Base-by-base conservation (phyloP, 2,797 vertebrate species). In the Emydoidea blandingii region DNA sequence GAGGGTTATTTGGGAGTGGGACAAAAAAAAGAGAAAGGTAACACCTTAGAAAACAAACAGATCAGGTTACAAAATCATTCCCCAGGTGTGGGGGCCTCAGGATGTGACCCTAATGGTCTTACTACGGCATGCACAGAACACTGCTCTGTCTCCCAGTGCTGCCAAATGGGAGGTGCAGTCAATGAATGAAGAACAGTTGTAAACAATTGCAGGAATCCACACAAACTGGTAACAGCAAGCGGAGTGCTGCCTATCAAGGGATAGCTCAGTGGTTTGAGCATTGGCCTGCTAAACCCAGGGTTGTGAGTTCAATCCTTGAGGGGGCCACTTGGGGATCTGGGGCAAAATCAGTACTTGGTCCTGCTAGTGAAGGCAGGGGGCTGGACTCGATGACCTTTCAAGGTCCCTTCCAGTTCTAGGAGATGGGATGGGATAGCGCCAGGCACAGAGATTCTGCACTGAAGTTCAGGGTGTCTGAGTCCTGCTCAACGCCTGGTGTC, bases 391-490 rank as follows among this genome's bases (percentile, higher is more conserved):
- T 37, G 37, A 37, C 37, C 37, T 37, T 37, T 37, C 37, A 37
- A 37, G 37, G 37, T 37, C 37, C 37, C 37, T 37, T 37, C 37
- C 37, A 37, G 37, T 37, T 37, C 37, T 37, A 37, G 37, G 37
- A 37, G 37, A 37, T 37, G 37, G 37, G 37, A 37, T 37, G 37
- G 37, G 37, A 68, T 21, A 37, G 16, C 9, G 5, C 62, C 62
- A 83, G 53, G 53, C 15, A 4, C 0, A 0, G 72, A 10, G 54
- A 4, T 15, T n/a, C 29, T 1, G 52, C 47, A 41, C 31, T 79
- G 54, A 19, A 25, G 11, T 12, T 44, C 15, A 0, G 0, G 31
- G 47, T 4, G 76, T 59, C 57, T 0, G 3, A 16, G 72, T 81
- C 78, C 92, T 0, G 0, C 2, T 82, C 47, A 27, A 53, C 2